These are phyloP conservation scores for Campoletis sonorensis DNA, from an alignment of 1,140 invertebrate species.

Conservation along the genomic window DNA sequence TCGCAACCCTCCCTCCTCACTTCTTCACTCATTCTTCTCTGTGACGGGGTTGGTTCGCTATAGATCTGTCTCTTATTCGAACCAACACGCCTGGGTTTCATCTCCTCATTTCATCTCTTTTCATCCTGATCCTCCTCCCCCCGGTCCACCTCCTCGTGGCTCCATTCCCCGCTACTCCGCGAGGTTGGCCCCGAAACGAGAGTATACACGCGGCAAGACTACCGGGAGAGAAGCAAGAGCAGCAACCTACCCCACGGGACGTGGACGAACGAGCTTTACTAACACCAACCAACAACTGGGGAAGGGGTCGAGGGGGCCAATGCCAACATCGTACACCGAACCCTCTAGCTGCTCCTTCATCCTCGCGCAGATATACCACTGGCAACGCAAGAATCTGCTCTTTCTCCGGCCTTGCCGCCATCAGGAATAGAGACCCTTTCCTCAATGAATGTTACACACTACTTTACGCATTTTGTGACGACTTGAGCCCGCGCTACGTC, in stretches of 20 bases:
- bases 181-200: conserved; percentile 60
- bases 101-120: conserved; percentile 66
- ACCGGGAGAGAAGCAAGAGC: conserved; percentile 34
- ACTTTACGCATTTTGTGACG: neutral
- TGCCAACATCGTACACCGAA: conserved; percentile 36
- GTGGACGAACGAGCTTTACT: conserved; percentile 56
- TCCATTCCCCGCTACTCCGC: neutral
- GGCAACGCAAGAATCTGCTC: neutral
- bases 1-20: conserved; percentile 44
- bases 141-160: too few species aligned
- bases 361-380: conserved; percentile 7
- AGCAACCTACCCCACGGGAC: conserved; percentile 68
- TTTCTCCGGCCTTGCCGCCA: neutral
- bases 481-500: neutral
- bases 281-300: conserved; percentile 34
- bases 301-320: neutral
- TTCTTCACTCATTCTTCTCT: conserved; percentile 43
- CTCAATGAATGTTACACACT: neutral
- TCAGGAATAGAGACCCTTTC: neutral
- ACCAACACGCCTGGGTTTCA: conserved; percentile 70
- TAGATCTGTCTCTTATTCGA: conserved; percentile 75
- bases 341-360: conserved; percentile 46
- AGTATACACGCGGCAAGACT: conserved; percentile 56
- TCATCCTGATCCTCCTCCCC: conserved; percentile 62
- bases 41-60: conserved; percentile 57